Percentiles rank a stretch among this genome's conserved stretches.
Evolutionary conservation across 2,888 invertebrate species (phyloP).

Genomic region (Byasa hedistus): DNA sequence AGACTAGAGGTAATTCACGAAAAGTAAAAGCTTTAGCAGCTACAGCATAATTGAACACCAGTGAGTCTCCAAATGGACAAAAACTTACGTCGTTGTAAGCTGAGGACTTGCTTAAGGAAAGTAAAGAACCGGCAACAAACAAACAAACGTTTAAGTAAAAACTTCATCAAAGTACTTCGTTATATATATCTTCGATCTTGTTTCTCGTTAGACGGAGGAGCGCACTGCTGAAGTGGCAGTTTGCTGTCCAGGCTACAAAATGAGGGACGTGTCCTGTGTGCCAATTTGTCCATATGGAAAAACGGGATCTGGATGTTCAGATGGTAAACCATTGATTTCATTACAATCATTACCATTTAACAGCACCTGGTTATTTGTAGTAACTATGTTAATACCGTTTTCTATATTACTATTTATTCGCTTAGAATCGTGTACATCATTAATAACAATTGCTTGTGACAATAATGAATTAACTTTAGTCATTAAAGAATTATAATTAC

Average conservation of each 20-base stretch:
- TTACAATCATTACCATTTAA: background rate
- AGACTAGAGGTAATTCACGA: slow-evolving; percentile 80
- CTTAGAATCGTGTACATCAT: too few species aligned
- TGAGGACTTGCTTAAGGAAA: too few species aligned
- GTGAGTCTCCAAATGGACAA: too few species aligned
- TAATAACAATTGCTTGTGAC: too few species aligned
- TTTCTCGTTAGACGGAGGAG: slow-evolving; percentile 81
- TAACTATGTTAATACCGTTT: too few species aligned
- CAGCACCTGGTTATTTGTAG: too few species aligned
- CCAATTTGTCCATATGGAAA: slow-evolving; percentile 83
- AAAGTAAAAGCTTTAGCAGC: too few species aligned
- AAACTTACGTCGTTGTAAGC: too few species aligned
- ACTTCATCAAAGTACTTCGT: background rate
- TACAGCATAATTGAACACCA: too few species aligned
- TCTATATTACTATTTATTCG: too few species aligned
- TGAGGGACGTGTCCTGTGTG: slow-evolving; percentile 82
- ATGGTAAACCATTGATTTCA: slow-evolving; percentile 61
- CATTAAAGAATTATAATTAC: slow-evolving; percentile 29
- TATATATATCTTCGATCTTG: background rate
- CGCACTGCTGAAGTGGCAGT: slow-evolving; percentile 83
- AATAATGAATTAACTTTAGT: too few species aligned
- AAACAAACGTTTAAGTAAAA: background rate
- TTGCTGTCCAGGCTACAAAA: slow-evolving; percentile 88
- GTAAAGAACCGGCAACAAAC: too few species aligned
- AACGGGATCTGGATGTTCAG: slow-evolving; percentile 80